phyloP scores from a whole-genome alignment of 2,797 vertebrate species.

The Salmo trutta region DNA sequence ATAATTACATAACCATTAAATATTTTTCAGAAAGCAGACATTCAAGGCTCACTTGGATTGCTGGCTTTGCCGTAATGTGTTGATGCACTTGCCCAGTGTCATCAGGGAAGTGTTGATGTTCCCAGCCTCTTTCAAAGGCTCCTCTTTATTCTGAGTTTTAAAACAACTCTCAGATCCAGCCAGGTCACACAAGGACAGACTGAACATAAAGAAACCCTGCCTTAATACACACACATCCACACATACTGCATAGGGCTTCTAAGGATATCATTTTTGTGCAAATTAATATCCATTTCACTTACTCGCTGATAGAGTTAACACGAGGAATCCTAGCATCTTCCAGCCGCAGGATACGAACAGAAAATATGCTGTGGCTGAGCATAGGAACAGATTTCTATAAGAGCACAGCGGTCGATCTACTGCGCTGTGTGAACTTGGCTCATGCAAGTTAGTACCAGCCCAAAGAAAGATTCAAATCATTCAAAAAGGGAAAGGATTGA shows the following conservation, averaged over 20 bases:
- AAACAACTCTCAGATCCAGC: conserved; percentile 92
- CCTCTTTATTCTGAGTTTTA: conserved; percentile 90
- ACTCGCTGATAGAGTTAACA: conserved; percentile 90
- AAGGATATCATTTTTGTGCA: no score
- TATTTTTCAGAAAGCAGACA: background rate
- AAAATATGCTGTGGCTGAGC: conserved; percentile 93
- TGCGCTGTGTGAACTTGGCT: background rate
- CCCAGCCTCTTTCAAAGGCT: conserved; percentile 91
- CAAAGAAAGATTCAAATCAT: no score
- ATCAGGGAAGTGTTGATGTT: conserved; percentile 95
- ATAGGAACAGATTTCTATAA: background rate
- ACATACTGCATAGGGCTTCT: no score
- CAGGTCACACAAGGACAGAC: conserved; percentile 91
- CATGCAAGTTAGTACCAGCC: no score
- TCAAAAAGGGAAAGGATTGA: no score
- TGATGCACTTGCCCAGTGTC: conserved; percentile 93
- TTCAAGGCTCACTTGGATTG: conserved; percentile 83
- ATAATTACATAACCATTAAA: background rate
- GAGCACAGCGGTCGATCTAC: background rate
- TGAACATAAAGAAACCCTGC: conserved; percentile 49
- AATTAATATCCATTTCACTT: conserved; percentile 61
- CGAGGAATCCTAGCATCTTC: conserved; percentile 74
- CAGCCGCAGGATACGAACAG: conserved; percentile 86
- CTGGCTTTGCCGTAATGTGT: conserved; percentile 85
- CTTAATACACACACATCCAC: background rate